These are phyloP conservation scores for Camelus bactrianus DNA, from an alignment of 2,113 vertebrate species.

Conservation along the genomic window DNA sequence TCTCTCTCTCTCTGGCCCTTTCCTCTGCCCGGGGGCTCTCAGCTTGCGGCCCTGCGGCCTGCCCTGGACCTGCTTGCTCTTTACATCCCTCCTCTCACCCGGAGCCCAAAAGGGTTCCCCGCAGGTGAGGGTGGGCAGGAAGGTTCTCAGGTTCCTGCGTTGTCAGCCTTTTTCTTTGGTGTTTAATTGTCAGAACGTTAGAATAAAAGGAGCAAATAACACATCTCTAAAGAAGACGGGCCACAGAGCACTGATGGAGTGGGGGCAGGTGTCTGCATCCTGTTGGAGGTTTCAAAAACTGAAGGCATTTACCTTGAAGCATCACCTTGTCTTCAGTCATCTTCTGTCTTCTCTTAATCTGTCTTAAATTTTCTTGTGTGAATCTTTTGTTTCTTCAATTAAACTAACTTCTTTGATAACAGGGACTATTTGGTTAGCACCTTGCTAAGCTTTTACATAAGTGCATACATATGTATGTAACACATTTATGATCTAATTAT, in stretches of 20 bases:
- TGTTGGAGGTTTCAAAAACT: neutral
- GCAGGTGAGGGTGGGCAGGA: neutral
- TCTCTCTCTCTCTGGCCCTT: neutral
- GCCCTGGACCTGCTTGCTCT: rapidly evolving
- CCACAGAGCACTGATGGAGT: rapidly evolving
- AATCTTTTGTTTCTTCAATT: neutral
- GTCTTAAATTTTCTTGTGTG: neutral
- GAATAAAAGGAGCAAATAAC: neutral
- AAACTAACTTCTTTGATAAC: neutral
- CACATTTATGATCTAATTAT: neutral
- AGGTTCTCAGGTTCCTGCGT: neutral
- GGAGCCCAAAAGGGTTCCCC: neutral
- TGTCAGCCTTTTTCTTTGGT: neutral
- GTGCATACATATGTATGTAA: neutral
- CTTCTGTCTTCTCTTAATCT: neutral
- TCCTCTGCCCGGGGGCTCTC: neutral
- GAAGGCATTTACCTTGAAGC: neutral
- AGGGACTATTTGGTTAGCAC: neutral
- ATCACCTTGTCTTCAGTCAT: rapidly evolving
- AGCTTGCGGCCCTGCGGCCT: neutral
- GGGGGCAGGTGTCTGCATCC: neutral
- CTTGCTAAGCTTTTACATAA: neutral
- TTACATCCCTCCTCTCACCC: rapidly evolving
- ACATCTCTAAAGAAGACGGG: neutral
- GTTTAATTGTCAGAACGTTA: neutral